Conservation (phyloP, 2,797 vertebrate genomes). For the Epinephelus coioides region DNA sequence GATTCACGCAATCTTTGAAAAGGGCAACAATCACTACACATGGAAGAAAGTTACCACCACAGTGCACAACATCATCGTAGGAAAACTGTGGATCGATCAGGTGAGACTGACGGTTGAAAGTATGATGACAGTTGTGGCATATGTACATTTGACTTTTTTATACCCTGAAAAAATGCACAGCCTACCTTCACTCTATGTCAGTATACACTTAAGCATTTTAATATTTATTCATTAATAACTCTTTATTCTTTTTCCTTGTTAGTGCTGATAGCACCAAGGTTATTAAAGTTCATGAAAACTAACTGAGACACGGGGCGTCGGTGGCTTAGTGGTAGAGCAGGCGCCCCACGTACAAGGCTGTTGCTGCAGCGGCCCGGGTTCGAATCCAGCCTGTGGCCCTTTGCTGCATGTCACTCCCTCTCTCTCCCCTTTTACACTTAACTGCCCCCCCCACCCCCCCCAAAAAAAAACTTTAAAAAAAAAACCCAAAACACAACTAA, state of each 20-base stretch:
- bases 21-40: constrained; percentile 94
- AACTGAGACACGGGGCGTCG: too few relatives aligned
- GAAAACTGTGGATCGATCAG: constrained; percentile 99
- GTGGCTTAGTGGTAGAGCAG: too few relatives aligned
- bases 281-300: too few relatives aligned
- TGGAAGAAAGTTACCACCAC: constrained; percentile 99
- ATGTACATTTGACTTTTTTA: background rate
- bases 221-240: background rate
- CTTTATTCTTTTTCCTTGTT: background rate
- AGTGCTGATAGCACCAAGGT: background rate
- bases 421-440: too few relatives aligned
- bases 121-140: background rate
- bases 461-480: too few relatives aligned
- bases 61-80: constrained; percentile 98
- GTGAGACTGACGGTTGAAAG: constrained; percentile 75
- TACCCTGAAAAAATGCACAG: background rate
- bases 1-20: constrained; percentile 95
- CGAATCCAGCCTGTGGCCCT: too few relatives aligned
- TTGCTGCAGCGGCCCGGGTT: too few relatives aligned
- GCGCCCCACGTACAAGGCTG: too few relatives aligned
- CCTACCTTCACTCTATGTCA: background rate
- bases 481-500: too few relatives aligned
- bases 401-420: too few relatives aligned
- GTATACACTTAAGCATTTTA: background rate
- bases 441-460: too few relatives aligned